phyloP scores from a whole-genome alignment of 2,888 invertebrate species.

The Onthophagus sagittarius region DNA sequence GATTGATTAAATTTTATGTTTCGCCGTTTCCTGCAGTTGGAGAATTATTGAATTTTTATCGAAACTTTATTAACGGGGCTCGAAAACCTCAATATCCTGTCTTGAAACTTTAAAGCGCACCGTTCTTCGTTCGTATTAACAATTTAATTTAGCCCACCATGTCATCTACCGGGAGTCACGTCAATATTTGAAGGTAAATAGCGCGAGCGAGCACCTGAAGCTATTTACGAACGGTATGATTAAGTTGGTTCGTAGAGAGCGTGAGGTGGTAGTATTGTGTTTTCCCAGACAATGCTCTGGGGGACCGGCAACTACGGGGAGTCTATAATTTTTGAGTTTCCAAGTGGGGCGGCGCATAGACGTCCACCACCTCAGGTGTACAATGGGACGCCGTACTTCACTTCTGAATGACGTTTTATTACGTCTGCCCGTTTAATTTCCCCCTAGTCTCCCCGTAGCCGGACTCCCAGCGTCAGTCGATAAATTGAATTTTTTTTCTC shows the following conservation, averaged over 20 bases:
- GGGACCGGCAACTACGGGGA: neutral
- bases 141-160: neutral
- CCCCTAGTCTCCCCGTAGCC: neutral
- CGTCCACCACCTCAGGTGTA: neutral
- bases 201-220: constrained; percentile 4
- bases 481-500: neutral
- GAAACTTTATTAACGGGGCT: neutral
- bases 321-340: neutral
- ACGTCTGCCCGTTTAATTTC: neutral
- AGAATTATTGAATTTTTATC: neutral
- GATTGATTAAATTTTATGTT: neutral
- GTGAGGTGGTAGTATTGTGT: neutral
- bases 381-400: neutral
- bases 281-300: neutral
- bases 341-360: neutral
- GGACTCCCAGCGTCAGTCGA: neutral
- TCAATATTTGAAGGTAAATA: constrained; percentile 10
- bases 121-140: neutral
- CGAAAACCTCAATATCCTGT: neutral
- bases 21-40: neutral
- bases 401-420: neutral
- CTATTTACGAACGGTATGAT: constrained; percentile 9
- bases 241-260: neutral
- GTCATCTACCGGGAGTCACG: neutral
- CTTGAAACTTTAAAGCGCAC: neutral